phyloP scores from a whole-genome alignment of 2,797 vertebrate genomes.

The Pantherophis vulpinus region DNA sequence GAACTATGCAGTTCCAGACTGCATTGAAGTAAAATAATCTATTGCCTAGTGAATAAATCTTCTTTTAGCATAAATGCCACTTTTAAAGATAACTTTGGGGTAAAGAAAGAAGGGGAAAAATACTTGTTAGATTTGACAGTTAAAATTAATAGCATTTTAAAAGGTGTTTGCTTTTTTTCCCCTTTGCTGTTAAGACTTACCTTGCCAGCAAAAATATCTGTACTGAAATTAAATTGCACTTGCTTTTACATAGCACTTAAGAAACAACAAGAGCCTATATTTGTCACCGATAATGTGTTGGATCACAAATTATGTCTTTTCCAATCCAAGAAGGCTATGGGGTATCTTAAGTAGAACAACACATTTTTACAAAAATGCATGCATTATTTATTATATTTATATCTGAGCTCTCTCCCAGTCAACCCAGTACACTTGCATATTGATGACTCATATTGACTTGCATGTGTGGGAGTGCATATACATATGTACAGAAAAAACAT shows the following conservation, averaged over 20 bases:
- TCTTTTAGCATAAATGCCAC: conserved; percentile 52
- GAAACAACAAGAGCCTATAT: conserved; percentile 53
- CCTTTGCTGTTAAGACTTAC: conserved; percentile 52
- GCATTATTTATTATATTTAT: neutral
- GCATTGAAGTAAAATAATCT: conserved; percentile 43
- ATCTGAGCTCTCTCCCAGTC: neutral
- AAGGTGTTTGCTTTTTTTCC: conserved; percentile 24
- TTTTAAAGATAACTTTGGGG: conserved; percentile 54
- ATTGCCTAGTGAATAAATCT: conserved; percentile 40
- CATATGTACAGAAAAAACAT: neutral
- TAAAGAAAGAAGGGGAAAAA: conserved; percentile 45
- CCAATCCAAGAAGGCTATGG: neutral
- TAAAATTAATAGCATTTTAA: conserved; percentile 65
- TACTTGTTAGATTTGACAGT: conserved; percentile 64
- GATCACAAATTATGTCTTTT: neutral
- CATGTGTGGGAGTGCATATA: neutral
- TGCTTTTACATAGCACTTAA: conserved; percentile 33
- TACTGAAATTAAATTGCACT: conserved; percentile 18
- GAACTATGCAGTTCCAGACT: conserved; percentile 47
- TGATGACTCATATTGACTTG: neutral
- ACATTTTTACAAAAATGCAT: neutral
- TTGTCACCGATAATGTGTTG: conserved; percentile 7
- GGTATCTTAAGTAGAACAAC: neutral
- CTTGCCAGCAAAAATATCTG: conserved; percentile 54
- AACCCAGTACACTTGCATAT: neutral